phyloP scores from a whole-genome alignment of 1,140 invertebrate genomes.

The Drosophila orena region DNA sequence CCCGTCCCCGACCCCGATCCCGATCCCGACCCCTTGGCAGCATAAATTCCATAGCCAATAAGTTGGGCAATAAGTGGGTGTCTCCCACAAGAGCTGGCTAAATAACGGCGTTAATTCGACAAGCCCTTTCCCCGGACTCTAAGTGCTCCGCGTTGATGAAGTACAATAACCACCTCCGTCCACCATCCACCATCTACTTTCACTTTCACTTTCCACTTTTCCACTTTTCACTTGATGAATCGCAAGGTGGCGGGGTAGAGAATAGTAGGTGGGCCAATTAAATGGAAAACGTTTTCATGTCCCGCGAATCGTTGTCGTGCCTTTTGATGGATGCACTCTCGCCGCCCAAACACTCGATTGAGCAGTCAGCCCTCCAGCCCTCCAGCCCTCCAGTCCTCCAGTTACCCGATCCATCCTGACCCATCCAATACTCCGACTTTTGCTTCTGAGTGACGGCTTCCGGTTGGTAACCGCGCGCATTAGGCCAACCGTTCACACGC shows the following conservation, averaged over 20 bases:
- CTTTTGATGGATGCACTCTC: constrained; percentile 67
- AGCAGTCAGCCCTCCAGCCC: constrained; percentile 28
- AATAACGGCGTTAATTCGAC: constrained; percentile 70
- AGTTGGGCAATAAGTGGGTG: constrained; percentile 61
- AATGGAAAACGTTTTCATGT: constrained; percentile 73
- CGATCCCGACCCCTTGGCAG: constrained; percentile 2
- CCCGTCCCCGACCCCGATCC: background rate
- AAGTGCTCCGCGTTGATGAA: constrained; percentile 57
- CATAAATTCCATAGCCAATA: constrained; percentile 60
- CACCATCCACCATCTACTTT: background rate
- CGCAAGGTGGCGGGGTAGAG: constrained; percentile 12
- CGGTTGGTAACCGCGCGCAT: constrained; percentile 15
- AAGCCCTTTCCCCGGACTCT: constrained; percentile 31
- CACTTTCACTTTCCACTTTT: constrained; percentile 38
- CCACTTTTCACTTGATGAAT: constrained; percentile 62
- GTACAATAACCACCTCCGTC: constrained; percentile 25
- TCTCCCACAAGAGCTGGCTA: constrained; percentile 50
- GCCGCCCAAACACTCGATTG: constrained; percentile 50
- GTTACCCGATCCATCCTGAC: background rate
- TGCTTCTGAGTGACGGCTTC: constrained; percentile 20
- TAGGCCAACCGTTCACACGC: constrained; percentile 21
- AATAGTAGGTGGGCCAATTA: constrained; percentile 46
- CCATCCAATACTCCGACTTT: background rate
- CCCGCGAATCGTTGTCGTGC: constrained; percentile 56
- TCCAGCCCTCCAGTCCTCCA: background rate